Evolutionary conservation across 2,113 vertebrate genomes (phyloP).

Genomic region (Coracopsis vasa): DNA sequence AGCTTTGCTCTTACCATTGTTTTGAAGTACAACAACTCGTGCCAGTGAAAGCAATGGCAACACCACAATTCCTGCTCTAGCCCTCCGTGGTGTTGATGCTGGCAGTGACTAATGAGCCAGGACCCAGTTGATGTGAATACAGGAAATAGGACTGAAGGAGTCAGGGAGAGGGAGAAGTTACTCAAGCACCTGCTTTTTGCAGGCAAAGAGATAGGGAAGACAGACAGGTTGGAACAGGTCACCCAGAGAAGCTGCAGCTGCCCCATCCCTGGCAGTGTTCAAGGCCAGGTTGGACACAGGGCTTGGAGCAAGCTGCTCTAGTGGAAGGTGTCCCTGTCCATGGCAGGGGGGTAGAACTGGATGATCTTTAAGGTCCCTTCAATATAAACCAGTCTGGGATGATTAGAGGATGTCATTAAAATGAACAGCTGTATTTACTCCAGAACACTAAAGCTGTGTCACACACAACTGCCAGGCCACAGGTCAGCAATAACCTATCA

Average conservation of each 20-base stretch:
- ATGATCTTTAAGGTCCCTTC: neutral
- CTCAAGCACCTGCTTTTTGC: neutral
- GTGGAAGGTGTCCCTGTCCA: no score
- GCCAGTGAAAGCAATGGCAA: neutral
- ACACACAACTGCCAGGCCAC: neutral
- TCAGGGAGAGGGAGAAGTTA: neutral
- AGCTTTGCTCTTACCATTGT: neutral
- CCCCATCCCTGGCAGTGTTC: neutral
- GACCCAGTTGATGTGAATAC: rapidly evolving
- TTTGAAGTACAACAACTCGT: neutral
- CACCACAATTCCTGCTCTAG: neutral
- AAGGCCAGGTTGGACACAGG: neutral
- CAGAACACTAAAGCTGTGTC: no score
- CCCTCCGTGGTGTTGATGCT: neutral
- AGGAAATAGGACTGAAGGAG: neutral
- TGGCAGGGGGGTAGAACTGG: rapidly evolving
- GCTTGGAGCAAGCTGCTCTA: no score
- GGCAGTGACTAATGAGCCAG: neutral
- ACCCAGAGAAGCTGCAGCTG: neutral
- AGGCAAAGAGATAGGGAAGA: neutral
- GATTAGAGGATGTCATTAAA: neutral
- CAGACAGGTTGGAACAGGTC: neutral
- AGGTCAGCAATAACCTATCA: rapidly evolving
- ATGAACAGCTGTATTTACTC: neutral
- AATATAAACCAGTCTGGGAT: neutral